A percentile compares a stretch with the other conserved stretches of the same genome.
phyloP scores from a whole-genome alignment of 2,113 vertebrate species.

The Tylochromis polylepis region DNA sequence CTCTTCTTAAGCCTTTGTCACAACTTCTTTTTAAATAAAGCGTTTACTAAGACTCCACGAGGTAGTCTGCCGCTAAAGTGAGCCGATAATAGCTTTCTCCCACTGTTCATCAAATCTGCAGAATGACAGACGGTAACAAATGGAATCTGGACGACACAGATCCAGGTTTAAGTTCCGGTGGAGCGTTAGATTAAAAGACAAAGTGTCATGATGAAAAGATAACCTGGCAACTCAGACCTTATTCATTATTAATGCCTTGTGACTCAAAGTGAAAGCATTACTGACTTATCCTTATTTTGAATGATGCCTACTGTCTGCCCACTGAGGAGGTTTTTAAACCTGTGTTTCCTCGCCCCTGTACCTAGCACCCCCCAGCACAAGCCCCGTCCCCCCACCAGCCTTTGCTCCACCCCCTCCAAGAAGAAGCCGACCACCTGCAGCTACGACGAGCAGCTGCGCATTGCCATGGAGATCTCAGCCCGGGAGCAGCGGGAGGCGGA shows the following conservation, averaged over 20 bases:
- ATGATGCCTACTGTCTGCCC: neutral
- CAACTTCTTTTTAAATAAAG: neutral
- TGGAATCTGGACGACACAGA: neutral
- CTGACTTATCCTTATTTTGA: neutral
- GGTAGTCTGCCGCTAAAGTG: neutral
- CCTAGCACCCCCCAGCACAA: slow-evolving; percentile 85
- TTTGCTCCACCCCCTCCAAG: slow-evolving; percentile 66
- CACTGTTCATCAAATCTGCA: neutral
- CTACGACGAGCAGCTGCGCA: slow-evolving; percentile 87
- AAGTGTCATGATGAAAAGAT: neutral
- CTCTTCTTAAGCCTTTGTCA: neutral
- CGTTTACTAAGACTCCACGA: neutral
- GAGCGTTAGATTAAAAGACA: neutral
- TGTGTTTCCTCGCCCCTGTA: neutral
- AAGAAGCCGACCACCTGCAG: slow-evolving; percentile 72
- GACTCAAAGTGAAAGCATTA: neutral
- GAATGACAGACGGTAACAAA: neutral
- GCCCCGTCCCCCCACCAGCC: slow-evolving; percentile 57
- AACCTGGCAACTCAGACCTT: neutral
- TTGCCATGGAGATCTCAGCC: slow-evolving; percentile 93
- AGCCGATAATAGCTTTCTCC: neutral
- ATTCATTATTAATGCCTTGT: neutral
- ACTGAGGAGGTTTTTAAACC: neutral
- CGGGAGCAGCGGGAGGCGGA: slow-evolving; percentile 87
- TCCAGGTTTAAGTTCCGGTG: neutral